Base-by-base conservation (phyloP, 2,888 invertebrate genomes). In the Pterostichus madidus region DNA sequence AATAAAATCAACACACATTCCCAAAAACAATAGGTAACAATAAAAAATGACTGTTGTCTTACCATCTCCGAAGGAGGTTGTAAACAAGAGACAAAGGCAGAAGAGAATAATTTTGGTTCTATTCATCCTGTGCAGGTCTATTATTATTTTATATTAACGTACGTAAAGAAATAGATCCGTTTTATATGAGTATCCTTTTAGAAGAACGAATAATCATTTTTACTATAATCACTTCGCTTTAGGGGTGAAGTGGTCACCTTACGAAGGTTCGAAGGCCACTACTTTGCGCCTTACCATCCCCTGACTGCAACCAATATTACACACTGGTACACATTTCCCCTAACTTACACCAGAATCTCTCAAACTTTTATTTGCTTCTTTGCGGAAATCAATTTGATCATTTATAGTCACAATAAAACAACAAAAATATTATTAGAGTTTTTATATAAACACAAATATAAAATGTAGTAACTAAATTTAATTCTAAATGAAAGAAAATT, bases 281-380 rank as follows among this genome's bases (percentile, higher is more conserved):
- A 85, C 84, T 85, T 86, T 85, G 85, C 86, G 85, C 86, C 85
- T 84, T 85, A 83, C 81, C 85, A 85, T 84, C 83, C 85, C 86
- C 84, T 84, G 83, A 84, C 84, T 83, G 85, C 84, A 83, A 85
- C 86, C 85, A 84, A 84, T 83, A 84, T 83, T 77, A 84, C 84
- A 83, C 80, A 84, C 68, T 77, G 68, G 52, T 83, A 83, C 83
- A 83, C 44, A 82, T 76, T 82, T 49, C 32, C 46, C 35, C 80
- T 84, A 64, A 82, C 61, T 10, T 83, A 44, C 44, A 35, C 8
- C 84, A 53, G 83, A 68, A 24, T 73, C 84, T 71, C 59, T 83
- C 32, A 80, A 80, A 44, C 64, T 31, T 32, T 71, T 15, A 4
- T 49, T n/a, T 49, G 24, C 3, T 24, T 3, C 24, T 24, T 24